Base-by-base conservation (phyloP, 2,888 invertebrate genomes). In the Abrostola tripartita region DNA sequence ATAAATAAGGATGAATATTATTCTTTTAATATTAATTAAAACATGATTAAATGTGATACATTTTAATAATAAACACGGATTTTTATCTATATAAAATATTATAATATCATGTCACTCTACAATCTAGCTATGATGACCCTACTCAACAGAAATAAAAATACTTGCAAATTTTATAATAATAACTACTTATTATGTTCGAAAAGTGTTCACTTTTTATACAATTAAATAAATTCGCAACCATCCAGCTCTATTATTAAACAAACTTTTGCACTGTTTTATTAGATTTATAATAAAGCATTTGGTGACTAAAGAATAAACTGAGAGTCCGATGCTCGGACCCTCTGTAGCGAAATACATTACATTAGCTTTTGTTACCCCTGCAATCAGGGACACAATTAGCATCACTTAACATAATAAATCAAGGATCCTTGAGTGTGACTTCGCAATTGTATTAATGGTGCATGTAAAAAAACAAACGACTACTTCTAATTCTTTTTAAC, bases 401-500 rank as follows among this genome's bases (percentile, higher is more conserved):
- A 65, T 64, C 63, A 74, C 69, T 76, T 69, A 62, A 74, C 53
- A 55, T 71, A 54, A 78, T 76, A 55, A 76, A 78, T 71, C 66
- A 74, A 41, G 50, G 51, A 57, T 53, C 61, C 57, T 65, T 56
- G 57, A 66, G 52, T 56, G 65, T 50, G 56, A 65, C 64, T 40
- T 69, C 53, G 58, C 41, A 56, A 60, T 52, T 60, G 36, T 24
- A 40, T 56, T n/a, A 41, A 49, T 7, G 52, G 55, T 47, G 38
- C 38, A 64, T 63, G 40, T 44, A 59, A 40, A 24, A 24, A 24
- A 24, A 24, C 24, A 24, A 24, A 24, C 24, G 4, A 1, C 24
- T 24, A 24, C 24, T 24, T 24, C 24, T 24, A 24, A 24, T 1
- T 24, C 24, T n/a, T n/a, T n/a, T n/a, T n/a, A n/a, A n/a, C n/a